Conservation (phyloP, 1,140 invertebrate species). For the Zaprionus davidi region DNA sequence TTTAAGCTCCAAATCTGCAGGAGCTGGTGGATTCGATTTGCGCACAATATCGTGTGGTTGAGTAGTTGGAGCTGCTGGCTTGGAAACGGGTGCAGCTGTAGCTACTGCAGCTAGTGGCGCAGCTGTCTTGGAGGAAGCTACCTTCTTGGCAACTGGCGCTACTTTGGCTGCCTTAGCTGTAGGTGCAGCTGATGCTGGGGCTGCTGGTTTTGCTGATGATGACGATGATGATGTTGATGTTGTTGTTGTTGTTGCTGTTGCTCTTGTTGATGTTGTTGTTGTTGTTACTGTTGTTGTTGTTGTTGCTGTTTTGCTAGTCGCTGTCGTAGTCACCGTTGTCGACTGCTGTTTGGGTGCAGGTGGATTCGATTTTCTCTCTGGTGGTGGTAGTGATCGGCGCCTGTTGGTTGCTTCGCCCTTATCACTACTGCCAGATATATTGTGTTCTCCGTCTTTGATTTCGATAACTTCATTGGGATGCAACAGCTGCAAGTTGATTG, state of each 20-base stretch:
- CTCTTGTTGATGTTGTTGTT: not conserved
- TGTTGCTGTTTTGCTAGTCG: not conserved
- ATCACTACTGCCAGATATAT: not conserved
- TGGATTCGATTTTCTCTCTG: not conserved
- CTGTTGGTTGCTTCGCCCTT: not conserved
- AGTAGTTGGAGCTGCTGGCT: not conserved
- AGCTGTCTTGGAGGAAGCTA: not conserved
- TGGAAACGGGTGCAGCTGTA: not conserved
- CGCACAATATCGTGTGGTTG: not conserved
- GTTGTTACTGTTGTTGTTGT: not conserved
- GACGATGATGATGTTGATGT: not conserved
- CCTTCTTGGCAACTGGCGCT: not conserved
- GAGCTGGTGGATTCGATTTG: slow-evolving; percentile 9
- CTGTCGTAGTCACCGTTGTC: not conserved
- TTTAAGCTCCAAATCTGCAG: not conserved
- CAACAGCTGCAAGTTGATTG: slow-evolving; percentile 19
- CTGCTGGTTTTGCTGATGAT: not conserved
- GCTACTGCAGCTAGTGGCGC: not conserved
- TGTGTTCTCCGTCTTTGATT: slow-evolving; percentile 9
- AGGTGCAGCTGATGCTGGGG: not conserved
- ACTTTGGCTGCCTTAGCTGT: not conserved
- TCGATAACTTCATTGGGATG: slow-evolving; percentile 25
- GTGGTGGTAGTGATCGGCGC: not conserved
- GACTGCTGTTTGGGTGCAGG: not conserved
- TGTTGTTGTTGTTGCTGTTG: not conserved